These are phyloP conservation scores for Eleutherodactylus coqui DNA, from an alignment of 2,797 vertebrate genomes.

Conservation along the genomic window DNA sequence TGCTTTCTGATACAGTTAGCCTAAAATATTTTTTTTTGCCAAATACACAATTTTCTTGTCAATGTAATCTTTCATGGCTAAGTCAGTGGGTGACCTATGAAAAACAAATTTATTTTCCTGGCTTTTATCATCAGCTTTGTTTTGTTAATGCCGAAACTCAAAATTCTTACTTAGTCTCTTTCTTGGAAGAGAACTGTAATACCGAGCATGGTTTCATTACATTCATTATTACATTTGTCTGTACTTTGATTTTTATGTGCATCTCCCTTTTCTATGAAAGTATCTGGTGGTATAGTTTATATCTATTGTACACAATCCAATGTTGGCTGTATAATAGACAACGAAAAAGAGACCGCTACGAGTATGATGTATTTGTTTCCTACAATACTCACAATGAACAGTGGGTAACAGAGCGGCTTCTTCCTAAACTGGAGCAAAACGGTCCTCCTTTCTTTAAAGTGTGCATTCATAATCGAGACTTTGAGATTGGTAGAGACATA, in stretches of 20 bases:
- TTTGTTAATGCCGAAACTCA: background rate
- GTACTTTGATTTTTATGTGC: slow-evolving; percentile 31
- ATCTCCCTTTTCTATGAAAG: slow-evolving; percentile 46
- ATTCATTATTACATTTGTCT: slow-evolving; percentile 12
- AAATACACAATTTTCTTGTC: slow-evolving; percentile 25
- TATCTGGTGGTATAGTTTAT: slow-evolving; percentile 47
- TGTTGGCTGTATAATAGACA: slow-evolving; percentile 34
- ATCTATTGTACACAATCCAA: background rate
- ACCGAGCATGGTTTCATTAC: background rate
- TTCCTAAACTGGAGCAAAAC: slow-evolving; percentile 55
- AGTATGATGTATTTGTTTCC: slow-evolving; percentile 64
- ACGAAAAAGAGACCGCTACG: background rate
- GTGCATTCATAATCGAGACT: slow-evolving; percentile 62
- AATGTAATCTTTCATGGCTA: slow-evolving; percentile 31
- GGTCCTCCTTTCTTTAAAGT: slow-evolving; percentile 52
- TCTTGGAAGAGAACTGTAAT: slow-evolving; percentile 7
- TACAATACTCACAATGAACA: slow-evolving; percentile 58
- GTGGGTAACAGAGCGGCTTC: slow-evolving; percentile 57
- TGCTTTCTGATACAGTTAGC: slow-evolving; percentile 3
- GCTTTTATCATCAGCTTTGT: slow-evolving; percentile 14
- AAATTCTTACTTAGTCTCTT: background rate
- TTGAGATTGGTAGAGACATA: slow-evolving; percentile 61
- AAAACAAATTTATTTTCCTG: slow-evolving; percentile 11
- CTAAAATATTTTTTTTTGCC: slow-evolving; percentile 45
- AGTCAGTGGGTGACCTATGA: slow-evolving; percentile 15